phyloP scores from a whole-genome alignment of 1,140 invertebrate genomes.

The Scaptomyza graminum region DNA sequence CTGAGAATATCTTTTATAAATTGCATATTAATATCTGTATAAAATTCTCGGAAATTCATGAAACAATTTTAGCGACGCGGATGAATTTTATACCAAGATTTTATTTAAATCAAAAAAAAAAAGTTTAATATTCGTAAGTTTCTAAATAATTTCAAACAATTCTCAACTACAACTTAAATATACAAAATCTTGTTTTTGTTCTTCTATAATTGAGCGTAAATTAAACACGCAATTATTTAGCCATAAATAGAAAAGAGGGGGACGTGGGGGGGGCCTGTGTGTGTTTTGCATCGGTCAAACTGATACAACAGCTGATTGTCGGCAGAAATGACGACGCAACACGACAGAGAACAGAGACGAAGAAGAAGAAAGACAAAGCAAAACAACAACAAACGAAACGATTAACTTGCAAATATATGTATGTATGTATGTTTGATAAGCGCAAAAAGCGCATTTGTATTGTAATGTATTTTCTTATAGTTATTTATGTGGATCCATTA shows the following conservation, averaged over 20 bases:
- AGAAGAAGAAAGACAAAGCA: constrained; percentile 18
- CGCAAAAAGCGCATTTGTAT: constrained; percentile 6
- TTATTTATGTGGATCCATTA: constrained; percentile 27
- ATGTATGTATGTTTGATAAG: constrained; percentile 21
- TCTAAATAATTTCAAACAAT: too few relatives aligned
- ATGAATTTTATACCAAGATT: too few relatives aligned
- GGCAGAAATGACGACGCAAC: constrained; percentile 52
- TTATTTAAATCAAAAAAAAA: too few relatives aligned
- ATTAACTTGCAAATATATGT: constrained; percentile 27
- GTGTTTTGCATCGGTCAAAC: constrained; percentile 51
- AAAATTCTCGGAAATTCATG: too few relatives aligned
- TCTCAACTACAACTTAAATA: too few relatives aligned
- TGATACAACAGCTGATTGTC: constrained; percentile 66
- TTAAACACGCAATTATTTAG: constrained; percentile 16
- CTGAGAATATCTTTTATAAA: too few relatives aligned
- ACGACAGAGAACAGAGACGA: constrained; percentile 8
- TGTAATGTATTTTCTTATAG: constrained; percentile 26
- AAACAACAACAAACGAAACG: constrained; percentile 26
- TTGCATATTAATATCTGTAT: too few relatives aligned
- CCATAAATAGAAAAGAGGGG: constrained; percentile 10
- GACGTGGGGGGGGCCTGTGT: constrained; percentile 7
- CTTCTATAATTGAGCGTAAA: constrained; percentile 16
- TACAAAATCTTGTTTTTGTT: background rate
- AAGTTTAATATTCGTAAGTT: too few relatives aligned
- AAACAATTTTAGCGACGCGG: too few relatives aligned